Evolutionary conservation across 2,797 vertebrate genomes (phyloP), one percentile per base, ranked within the genome.

Genomic region (Megaceryle alcyon): DNA sequence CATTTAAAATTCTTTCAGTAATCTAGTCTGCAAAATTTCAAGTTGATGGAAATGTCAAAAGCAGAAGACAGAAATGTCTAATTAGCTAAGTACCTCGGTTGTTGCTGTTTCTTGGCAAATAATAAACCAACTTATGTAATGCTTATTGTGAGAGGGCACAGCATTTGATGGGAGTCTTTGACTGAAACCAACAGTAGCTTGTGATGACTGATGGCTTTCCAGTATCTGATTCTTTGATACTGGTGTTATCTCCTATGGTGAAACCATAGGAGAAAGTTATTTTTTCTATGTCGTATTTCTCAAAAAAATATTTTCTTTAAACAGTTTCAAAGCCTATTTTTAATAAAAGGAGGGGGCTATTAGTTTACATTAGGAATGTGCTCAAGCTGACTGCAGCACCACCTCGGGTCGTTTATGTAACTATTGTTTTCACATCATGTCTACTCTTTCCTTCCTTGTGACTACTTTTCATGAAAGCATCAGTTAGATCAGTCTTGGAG

Each of bases 31-130:
- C 64, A 93, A 96, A 90, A 83, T 91, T 95, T 95, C 85, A 69
- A 93, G 92, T 79, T 97, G 96, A 96, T 96, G 92, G 76, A 97
- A 97, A 98, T 97, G 96, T 97, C 98, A 98, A 97, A 97, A 86
- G 76, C 88, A 82, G 92, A 96, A 94, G 95, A 97, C 70, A 95
- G 69, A 90, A 96, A 86, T 43, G 73, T 77, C 95, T 98, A 96
- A 97, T 97, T 95, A 97, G 93, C 84, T 87, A 91, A 97, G 97
- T 82, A 79, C 65, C 91, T 95, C 18, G 3, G 54, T 41, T 81
- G 87, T 65, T 79, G 70, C 33, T 33, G 10, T 94, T 96, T 80
- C 92, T 88, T 92, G 81, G 92, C 89, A 94, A 94, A 92, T 76
- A 94, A 86, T 51, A 81, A 95, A 64, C 25, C 59, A 84, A 93